Conservation (phyloP, 2,113 vertebrate genomes). For the Ciconia maguari region DNA sequence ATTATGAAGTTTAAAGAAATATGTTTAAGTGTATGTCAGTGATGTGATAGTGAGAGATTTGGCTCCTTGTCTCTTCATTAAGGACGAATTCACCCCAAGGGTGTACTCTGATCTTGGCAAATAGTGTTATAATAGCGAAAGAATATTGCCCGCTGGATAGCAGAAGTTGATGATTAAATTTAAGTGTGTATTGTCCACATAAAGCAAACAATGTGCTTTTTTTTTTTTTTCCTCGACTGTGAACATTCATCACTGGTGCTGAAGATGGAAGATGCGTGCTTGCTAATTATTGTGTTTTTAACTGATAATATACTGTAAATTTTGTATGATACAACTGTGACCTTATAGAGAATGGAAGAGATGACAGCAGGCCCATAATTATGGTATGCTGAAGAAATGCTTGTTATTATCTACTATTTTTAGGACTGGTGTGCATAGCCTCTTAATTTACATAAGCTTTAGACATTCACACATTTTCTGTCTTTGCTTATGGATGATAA, state of each 20-base stretch:
- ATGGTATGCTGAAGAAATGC: conserved; percentile 74
- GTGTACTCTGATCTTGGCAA: conserved; percentile 81
- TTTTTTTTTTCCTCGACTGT: conserved; percentile 67
- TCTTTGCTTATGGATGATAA: conserved; percentile 77
- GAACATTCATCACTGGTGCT: conserved; percentile 83
- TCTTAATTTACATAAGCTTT: conserved; percentile 85
- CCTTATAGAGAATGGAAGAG: conserved; percentile 75
- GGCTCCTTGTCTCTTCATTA: conserved; percentile 81
- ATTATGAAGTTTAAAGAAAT: conserved; percentile 66
- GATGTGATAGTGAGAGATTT: conserved; percentile 61
- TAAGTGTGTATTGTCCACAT: conserved; percentile 81
- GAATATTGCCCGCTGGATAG: conserved; percentile 78
- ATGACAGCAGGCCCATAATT: conserved; percentile 79
- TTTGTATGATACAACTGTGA: conserved; percentile 76
- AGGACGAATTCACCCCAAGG: conserved; percentile 85
- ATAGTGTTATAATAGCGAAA: conserved; percentile 81
- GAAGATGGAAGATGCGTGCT: conserved; percentile 66
- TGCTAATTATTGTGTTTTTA: conserved; percentile 84
- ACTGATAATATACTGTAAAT: conserved; percentile 83
- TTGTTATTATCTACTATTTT: conserved; percentile 85
- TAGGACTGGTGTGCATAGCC: conserved; percentile 71
- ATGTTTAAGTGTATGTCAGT: conserved; percentile 30
- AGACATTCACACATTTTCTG: conserved; percentile 82
- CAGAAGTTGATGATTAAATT: conserved; percentile 87
- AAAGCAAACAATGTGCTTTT: conserved; percentile 72